Evolutionary conservation across 2,797 vertebrate genomes (phyloP).

Genomic region (Microctenopoma stevenorrisi): DNA sequence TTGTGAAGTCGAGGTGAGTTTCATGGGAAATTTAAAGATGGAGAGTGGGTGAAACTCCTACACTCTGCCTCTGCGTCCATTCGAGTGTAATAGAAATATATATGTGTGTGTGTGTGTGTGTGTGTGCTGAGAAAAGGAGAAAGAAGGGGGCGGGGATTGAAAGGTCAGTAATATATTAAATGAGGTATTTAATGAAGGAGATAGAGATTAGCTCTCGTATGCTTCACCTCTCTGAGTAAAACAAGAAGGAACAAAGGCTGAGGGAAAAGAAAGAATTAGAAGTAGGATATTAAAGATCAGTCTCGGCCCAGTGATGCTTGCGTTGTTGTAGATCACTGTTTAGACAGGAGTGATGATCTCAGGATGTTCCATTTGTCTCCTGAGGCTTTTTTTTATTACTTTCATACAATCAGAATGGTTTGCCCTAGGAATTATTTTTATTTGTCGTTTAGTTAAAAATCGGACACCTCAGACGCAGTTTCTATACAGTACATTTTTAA

Average conservation of each 20-base stretch:
- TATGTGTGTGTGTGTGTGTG: too few species aligned
- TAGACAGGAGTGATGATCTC: too few species aligned
- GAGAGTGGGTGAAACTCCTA: slow-evolving; percentile 69
- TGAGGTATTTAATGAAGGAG: slow-evolving; percentile 50
- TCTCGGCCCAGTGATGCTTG: too few species aligned
- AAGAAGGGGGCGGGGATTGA: slow-evolving; percentile 29
- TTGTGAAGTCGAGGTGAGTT: slow-evolving; percentile 32
- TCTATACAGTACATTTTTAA: too few species aligned
- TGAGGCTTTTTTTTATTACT: too few species aligned
- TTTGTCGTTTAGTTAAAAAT: too few species aligned
- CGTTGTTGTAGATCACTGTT: neutral
- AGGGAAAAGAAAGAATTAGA: neutral
- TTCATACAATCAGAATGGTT: too few species aligned
- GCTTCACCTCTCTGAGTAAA: neutral
- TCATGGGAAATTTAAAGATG: slow-evolving; percentile 53
- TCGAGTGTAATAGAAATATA: slow-evolving; percentile 33
- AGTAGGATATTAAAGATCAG: too few species aligned
- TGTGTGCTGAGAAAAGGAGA: neutral
- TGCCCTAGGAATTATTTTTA: too few species aligned
- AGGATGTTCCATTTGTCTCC: too few species aligned
- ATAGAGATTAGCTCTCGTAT: slow-evolving; percentile 23
- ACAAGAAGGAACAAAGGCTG: slow-evolving; percentile 1
- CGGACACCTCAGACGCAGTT: too few species aligned
- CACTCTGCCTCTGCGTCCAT: slow-evolving; percentile 54
- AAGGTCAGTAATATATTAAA: slow-evolving; percentile 47